Base-by-base conservation (phyloP, 53 echinoderm and acorn worm species). In the Echinarachnius parma region DNA sequence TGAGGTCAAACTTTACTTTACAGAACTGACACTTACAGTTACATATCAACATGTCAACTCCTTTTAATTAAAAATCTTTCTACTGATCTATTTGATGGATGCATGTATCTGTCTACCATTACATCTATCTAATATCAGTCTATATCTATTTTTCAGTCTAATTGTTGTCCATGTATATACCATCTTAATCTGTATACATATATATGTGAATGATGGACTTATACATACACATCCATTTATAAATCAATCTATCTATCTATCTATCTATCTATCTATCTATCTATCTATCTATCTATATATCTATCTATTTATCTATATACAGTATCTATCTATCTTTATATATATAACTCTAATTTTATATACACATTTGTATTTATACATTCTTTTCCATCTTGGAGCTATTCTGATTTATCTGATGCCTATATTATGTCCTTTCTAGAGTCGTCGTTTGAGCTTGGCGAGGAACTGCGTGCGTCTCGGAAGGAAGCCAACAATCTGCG, bases 401-500 rank as follows among this genome's bases (percentile, higher is more conserved):
- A n/a, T n/a, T n/a, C n/a, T n/a, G n/a, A n/a, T n/a, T n/a, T n/a
- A n/a, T n/a, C n/a, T n/a, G n/a, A n/a, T n/a, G n/a, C n/a, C n/a
- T n/a, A n/a, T n/a, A n/a, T n/a, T n/a, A n/a, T n/a, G n/a, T n/a
- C 29, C 20, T 15, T 24, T 14, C n/a, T 10, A 72, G 74, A 72
- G 22, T 72, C 74, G 8, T 72, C 74, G 5, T 72, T 72, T 57
- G 74, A 72, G 74, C 33, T 72, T 20, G 74, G 74, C 8, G 74
- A 72, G 21, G 74, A 72, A 4, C 30, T 72, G 0, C 74, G 57
- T 4, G 74, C 74, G 35, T 72, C 74, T 0, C 15, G 32, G 3
- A 72, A 72, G 30, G 74, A 72, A 34, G 23, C 74, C 7, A 56
- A 57, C 56, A 72, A 72, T 28, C 74, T 72, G 37, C 55, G 74